phyloP scores from a whole-genome alignment of 2,113 vertebrate genomes.

The Hemiscyllium ocellatum region DNA sequence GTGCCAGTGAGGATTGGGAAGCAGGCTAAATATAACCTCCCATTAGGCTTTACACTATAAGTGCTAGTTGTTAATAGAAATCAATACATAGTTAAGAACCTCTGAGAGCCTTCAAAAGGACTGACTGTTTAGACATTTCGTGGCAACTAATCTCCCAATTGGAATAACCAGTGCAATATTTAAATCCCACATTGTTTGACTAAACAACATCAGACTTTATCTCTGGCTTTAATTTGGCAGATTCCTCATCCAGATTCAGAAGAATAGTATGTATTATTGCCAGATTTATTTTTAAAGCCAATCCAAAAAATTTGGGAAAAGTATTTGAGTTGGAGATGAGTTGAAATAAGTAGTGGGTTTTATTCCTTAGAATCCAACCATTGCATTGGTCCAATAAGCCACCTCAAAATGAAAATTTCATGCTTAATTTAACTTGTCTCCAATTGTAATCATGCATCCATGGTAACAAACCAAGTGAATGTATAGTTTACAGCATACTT shows the following conservation, averaged over 20 bases:
- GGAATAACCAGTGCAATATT: not conserved
- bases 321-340: slow-evolving; percentile 10
- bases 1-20: slow-evolving; percentile 23
- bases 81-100: slow-evolving; percentile 23
- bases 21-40: slow-evolving; percentile 10
- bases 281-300: slow-evolving; percentile 13
- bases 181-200: slow-evolving; percentile 8
- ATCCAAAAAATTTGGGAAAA: slow-evolving; percentile 17
- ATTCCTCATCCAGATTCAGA: slow-evolving; percentile 17
- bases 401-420: not conserved
- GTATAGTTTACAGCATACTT: not conserved
- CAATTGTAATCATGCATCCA: slow-evolving; percentile 20
- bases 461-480: slow-evolving; percentile 19
- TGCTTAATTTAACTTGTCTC: slow-evolving; percentile 34
- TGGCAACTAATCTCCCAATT: not conserved
- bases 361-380: not conserved
- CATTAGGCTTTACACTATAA: slow-evolving; percentile 23
- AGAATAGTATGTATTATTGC: not conserved
- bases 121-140: not conserved
- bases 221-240: slow-evolving; percentile 15
- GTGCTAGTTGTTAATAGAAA: slow-evolving; percentile 25
- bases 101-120: slow-evolving; percentile 15
- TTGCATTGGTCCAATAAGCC: not conserved
- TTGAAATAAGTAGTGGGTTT: not conserved
- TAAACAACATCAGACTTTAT: slow-evolving; percentile 18